These are phyloP conservation scores for Gnathochromis pfefferi DNA, from an alignment of 2,113 vertebrate species.

Conservation along the genomic window DNA sequence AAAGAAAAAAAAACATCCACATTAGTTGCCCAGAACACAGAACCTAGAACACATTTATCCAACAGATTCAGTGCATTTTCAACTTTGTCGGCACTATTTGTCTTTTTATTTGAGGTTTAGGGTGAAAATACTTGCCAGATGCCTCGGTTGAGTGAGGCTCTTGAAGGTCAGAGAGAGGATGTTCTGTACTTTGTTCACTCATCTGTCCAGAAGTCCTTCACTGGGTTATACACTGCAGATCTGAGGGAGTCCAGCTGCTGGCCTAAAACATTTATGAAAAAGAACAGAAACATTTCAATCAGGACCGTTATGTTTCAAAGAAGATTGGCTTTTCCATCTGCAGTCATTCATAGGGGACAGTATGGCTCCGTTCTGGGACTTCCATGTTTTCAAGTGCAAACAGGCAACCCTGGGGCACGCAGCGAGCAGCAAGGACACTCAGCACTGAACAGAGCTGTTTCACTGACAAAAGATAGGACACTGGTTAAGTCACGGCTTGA, in stretches of 20 bases:
- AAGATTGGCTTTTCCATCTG: not conserved
- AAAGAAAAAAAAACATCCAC: not conserved
- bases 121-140: not conserved
- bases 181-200: not conserved
- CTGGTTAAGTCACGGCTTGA: not conserved
- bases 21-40: not conserved
- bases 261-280: not conserved
- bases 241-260: not conserved
- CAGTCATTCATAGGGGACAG: not conserved
- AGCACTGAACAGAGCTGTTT: not conserved
- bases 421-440: not conserved
- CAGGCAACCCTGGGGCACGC: not conserved
- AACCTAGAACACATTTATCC: not conserved
- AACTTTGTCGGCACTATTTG: accelerated
- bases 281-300: not conserved
- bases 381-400: not conserved
- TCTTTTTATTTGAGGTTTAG: not conserved
- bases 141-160: not conserved
- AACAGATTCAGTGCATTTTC: not conserved
- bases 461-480: not conserved
- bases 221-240: not conserved
- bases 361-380: not conserved
- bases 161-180: not conserved
- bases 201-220: not conserved
- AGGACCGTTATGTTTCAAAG: not conserved